Conservation (phyloP, 23 tunicate genomes). For the Oikopleura dioica region DNA sequence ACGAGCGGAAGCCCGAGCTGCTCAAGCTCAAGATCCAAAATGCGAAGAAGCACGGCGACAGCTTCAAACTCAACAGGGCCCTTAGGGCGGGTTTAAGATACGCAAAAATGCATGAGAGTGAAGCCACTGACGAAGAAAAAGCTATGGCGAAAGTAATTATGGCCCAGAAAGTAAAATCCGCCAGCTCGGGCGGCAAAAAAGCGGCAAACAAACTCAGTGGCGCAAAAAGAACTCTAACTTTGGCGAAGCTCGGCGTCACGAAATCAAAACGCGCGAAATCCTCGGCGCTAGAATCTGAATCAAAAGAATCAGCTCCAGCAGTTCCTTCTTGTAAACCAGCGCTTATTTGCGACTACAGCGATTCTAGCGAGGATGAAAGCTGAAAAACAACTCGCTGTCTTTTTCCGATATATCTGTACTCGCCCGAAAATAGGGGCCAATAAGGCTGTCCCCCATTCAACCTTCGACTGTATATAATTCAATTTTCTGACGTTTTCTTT, state of each 20-base stretch:
- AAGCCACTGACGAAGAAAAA: neutral
- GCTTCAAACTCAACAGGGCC: neutral
- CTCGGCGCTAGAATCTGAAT: neutral
- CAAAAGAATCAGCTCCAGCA: neutral
- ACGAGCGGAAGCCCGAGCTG: neutral
- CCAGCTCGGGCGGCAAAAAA: no score
- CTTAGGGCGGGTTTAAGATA: constrained; percentile 12
- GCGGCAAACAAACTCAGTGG: neutral
- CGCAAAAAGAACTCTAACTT: neutral
- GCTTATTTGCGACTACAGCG: neutral
- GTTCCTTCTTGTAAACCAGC: no score
- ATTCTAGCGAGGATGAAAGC: constrained; percentile 1
- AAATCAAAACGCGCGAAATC: neutral
- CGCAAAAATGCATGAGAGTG: neutral
- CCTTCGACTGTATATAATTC: neutral
- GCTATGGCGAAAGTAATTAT: neutral
- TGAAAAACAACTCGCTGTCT: no score
- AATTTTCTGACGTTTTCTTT: neutral
- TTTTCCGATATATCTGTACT: neutral
- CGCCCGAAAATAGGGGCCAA: neutral
- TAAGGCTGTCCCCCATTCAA: neutral
- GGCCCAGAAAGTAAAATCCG: no score
- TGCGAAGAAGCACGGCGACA: neutral
- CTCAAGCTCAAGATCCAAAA: neutral
- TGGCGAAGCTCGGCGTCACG: neutral